A percentile compares a stretch with the other conserved stretches of the same genome.
phyloP scores from a whole-genome alignment of 1,140 invertebrate genomes.

The Formica selysi region DNA sequence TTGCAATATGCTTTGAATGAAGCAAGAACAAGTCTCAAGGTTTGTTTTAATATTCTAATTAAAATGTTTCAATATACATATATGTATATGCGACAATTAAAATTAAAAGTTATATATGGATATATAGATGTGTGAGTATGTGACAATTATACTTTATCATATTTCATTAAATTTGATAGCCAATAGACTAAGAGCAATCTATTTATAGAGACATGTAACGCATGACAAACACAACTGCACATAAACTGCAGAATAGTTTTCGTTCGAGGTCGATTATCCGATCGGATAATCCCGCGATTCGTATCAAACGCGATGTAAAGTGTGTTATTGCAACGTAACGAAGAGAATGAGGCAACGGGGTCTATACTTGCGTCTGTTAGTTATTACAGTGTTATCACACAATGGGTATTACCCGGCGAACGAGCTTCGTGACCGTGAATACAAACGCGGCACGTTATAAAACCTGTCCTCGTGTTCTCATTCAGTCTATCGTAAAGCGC shows the following conservation, averaged over 20 bases:
- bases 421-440: neutral
- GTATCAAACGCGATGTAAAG: neutral
- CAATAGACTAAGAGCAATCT: neutral
- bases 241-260: conserved; percentile 4
- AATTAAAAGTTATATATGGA: too few species aligned
- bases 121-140: too few species aligned
- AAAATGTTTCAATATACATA: neutral
- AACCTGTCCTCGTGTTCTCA: neutral
- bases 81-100: too few species aligned
- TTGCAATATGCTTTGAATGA: neutral
- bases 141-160: neutral
- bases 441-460: neutral
- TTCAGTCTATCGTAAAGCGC: neutral
- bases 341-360: neutral
- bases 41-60: neutral
- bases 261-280: conserved; percentile 37
- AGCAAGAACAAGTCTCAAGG: conserved; percentile 6
- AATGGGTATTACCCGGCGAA: neutral
- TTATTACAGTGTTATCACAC: conserved; percentile 9
- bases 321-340: conserved; percentile 4
- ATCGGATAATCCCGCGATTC: conserved; percentile 26
- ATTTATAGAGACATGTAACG: conserved; percentile 25
- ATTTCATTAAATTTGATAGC: neutral
- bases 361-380: neutral
- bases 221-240: neutral